phyloP scores from a whole-genome alignment of 1,140 invertebrate genomes.

The Trichogramma pretiosum region DNA sequence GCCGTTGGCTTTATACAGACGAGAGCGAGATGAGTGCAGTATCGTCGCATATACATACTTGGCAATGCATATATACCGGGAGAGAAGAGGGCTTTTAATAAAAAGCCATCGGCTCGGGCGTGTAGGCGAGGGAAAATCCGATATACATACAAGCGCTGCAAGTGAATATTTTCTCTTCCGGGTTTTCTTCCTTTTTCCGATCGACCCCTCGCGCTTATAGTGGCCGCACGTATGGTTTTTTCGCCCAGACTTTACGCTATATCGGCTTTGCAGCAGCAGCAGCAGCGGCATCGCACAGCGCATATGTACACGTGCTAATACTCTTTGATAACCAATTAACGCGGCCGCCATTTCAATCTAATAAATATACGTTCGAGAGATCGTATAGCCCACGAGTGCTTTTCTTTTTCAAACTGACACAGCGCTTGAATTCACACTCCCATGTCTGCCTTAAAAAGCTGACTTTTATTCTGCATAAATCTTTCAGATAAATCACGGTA shows the following conservation, averaged over 20 bases:
- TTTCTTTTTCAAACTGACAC: too few relatives aligned
- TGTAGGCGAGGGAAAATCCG: slow-evolving; percentile 42
- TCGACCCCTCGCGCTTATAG: slow-evolving; percentile 16
- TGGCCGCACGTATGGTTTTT: too few relatives aligned
- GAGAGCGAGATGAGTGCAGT: slow-evolving; percentile 5
- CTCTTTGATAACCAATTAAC: slow-evolving; percentile 45
- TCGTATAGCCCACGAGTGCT: too few relatives aligned
- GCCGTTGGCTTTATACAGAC: neutral
- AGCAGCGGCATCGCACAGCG: slow-evolving; percentile 35
- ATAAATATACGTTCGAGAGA: too few relatives aligned
- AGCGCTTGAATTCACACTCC: too few relatives aligned
- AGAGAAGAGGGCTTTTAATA: slow-evolving; percentile 37
- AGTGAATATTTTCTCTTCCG: slow-evolving; percentile 35
- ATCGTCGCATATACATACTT: slow-evolving; percentile 9
- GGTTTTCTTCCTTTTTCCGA: neutral
- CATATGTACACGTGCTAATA: slow-evolving; percentile 38
- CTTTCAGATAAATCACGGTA: too few relatives aligned
- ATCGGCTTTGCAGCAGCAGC: too few relatives aligned
- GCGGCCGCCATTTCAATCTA: too few relatives aligned
- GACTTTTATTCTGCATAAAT: too few relatives aligned
- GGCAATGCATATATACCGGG: slow-evolving; percentile 14
- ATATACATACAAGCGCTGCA: slow-evolving; percentile 32
- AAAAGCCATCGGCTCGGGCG: slow-evolving; percentile 32
- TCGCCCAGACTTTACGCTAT: too few relatives aligned
- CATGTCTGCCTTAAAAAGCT: too few relatives aligned